Evolutionary conservation across 2,113 vertebrate genomes (phyloP).

Genomic region (Paedocypris sp.): DNA sequence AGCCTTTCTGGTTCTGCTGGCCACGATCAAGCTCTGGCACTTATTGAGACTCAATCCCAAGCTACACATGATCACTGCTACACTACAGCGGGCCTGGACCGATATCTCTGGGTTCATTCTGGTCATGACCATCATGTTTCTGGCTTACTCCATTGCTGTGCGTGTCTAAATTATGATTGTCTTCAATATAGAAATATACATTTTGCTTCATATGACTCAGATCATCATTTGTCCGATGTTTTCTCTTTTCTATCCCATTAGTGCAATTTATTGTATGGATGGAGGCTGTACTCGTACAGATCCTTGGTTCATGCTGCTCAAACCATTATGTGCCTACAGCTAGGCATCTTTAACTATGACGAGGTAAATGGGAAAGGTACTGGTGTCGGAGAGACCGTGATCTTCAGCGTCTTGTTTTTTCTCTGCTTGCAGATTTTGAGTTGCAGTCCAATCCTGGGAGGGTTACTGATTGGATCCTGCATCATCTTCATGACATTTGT

Average conservation of each 20-base stretch:
- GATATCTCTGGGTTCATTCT: conserved; percentile 85
- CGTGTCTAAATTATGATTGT: conserved; percentile 41
- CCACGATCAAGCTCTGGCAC: conserved; percentile 88
- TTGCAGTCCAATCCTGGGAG: conserved; percentile 78
- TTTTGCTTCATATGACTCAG: neutral
- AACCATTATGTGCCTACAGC: conserved; percentile 86
- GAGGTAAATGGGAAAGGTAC: conserved; percentile 62
- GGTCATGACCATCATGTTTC: conserved; percentile 79
- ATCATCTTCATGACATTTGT: conserved; percentile 94
- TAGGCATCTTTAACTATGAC: conserved; percentile 94
- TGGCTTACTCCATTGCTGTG: conserved; percentile 81
- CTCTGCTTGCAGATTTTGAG: conserved; percentile 68
- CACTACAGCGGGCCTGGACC: conserved; percentile 77
- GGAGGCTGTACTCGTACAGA: conserved; percentile 85
- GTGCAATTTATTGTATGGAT: conserved; percentile 87
- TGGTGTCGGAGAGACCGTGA: neutral
- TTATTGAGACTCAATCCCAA: conserved; percentile 86
- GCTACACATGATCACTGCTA: conserved; percentile 82
- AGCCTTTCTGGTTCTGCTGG: conserved; percentile 82
- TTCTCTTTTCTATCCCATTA: conserved; percentile 42
- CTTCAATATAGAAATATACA: neutral
- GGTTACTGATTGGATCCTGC: conserved; percentile 86
- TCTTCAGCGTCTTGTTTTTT: neutral
- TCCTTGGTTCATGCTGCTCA: conserved; percentile 76
- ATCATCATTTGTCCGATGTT: neutral